These are phyloP conservation scores for Drosophila oshimai DNA, from an alignment of 1,140 invertebrate species.

Conservation along the genomic window DNA sequence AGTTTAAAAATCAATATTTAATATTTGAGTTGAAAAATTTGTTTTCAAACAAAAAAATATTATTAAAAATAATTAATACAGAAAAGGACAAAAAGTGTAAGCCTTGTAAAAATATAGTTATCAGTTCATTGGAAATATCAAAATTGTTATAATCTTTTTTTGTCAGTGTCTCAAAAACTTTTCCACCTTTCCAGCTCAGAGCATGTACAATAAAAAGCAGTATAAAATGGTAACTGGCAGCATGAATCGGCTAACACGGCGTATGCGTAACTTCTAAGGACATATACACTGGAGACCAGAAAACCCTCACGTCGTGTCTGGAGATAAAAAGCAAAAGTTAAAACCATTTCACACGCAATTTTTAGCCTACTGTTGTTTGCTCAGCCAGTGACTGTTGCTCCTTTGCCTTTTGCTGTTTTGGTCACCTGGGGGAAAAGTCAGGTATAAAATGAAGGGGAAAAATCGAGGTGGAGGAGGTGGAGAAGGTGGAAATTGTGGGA, in stretches of 20 bases:
- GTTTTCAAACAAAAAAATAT: too few species aligned
- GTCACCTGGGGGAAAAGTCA: conserved; percentile 53
- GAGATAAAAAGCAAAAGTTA: conserved; percentile 81
- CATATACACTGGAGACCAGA: conserved; percentile 19
- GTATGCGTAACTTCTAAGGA: conserved; percentile 73
- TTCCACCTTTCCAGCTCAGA: background rate
- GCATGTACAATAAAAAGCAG: conserved; percentile 15
- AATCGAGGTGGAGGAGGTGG: background rate
- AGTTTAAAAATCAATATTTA: too few species aligned
- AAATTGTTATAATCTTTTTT: too few species aligned
- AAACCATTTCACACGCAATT: conserved; percentile 80
- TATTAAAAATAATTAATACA: too few species aligned
- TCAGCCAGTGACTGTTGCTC: conserved; percentile 34
- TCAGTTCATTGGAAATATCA: too few species aligned
- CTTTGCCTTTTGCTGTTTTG: conserved; percentile 23
- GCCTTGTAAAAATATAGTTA: too few species aligned
- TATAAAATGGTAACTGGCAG: conserved; percentile 34
- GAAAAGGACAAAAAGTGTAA: too few species aligned
- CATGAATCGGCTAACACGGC: conserved; percentile 31
- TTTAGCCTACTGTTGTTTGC: conserved; percentile 58
- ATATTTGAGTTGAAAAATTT: too few species aligned
- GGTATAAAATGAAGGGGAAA: background rate
- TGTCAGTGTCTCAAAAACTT: conserved; percentile 1
- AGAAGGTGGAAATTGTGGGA: too few species aligned
- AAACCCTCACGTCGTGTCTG: conserved; percentile 51